Evolutionary conservation across 2,797 vertebrate species (phyloP), one percentile per base, ranked within the genome.

Genomic region (Rhinoraja longicauda): DNA sequence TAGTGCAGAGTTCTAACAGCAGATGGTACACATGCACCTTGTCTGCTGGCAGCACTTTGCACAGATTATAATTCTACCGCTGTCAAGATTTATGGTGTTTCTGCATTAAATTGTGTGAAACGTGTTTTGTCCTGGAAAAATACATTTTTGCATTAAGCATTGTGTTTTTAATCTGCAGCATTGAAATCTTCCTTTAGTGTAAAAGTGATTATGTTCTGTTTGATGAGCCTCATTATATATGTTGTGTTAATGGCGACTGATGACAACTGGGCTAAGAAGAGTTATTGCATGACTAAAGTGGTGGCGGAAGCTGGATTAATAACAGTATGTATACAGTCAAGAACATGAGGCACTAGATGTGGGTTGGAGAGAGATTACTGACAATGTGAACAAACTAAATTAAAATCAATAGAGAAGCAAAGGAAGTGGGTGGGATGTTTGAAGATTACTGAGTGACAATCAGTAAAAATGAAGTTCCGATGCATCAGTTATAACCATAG

Each of bases 11-110:
- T 59, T 62, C 82, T 62, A 13, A 53, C 57, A 19, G 26, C 82
- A 86, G 82, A 86, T 86, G 82, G 82, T 86, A 26, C 57, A 86
- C 82, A 62, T 62, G 29, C 57, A 29, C 82, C 57, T 64, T 62
- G 29, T n/a, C 82, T 62, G 82, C 82, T 86, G 57, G 4, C 8
- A 17, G 29, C 57, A 86, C 29, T 1, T 62, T 62, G 57, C 3
- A 17, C 26, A 13, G 15, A 64, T 59, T 32, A 62, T 17, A n/a
- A 62, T 59, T 62, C 82, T 86, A 5, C 29, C 57, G n/a, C 12
- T 86, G 13, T 32, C 82, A 2, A 59, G 53, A 59, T 84, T 81
- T 59, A 53, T 19, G 57, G 29, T 86, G 17, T 5, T n/a, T 62
- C 57, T 59, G 10, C 1, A 86, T 17, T 59, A 19, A 86, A 17